A percentile compares a stretch with the other conserved stretches of the same genome.
phyloP scores from a whole-genome alignment of 2,797 vertebrate species.

The Macropodus opercularis region DNA sequence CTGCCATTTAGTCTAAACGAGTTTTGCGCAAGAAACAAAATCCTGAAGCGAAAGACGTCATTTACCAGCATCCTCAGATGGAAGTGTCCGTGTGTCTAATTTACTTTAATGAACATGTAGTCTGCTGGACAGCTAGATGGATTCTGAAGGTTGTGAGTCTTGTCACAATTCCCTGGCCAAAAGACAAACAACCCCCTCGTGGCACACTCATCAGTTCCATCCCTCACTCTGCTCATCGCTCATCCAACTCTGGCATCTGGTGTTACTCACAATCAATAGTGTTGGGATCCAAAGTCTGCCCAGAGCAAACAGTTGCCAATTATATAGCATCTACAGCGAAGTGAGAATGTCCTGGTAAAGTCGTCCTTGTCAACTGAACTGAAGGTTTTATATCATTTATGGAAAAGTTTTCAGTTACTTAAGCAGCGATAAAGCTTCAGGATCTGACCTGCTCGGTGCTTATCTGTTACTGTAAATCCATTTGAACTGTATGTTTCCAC shows the following conservation, averaged over 20 bases:
- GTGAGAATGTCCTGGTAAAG: slow-evolving; percentile 20
- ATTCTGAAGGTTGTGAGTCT: slow-evolving; percentile 64
- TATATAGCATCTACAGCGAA: slow-evolving; percentile 47
- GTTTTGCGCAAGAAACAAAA: slow-evolving; percentile 9
- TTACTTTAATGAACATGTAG: slow-evolving; percentile 62
- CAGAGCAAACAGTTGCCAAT: slow-evolving; percentile 59
- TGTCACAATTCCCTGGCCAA: slow-evolving; percentile 69
- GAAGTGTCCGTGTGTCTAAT: slow-evolving; percentile 18
- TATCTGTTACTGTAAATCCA: slow-evolving; percentile 9
- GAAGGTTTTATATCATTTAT: slow-evolving; percentile 18
- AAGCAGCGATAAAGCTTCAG: neutral
- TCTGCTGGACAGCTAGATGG: slow-evolving; percentile 52
- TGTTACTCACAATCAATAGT: slow-evolving; percentile 76
- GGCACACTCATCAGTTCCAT: slow-evolving; percentile 75
- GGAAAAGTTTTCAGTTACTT: neutral
- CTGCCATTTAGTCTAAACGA: slow-evolving; percentile 1
- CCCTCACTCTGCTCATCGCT: slow-evolving; percentile 70
- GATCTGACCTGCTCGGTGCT: slow-evolving; percentile 17
- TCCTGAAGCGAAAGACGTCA: neutral
- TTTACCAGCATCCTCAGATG: slow-evolving; percentile 2
- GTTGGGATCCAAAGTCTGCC: slow-evolving; percentile 62
- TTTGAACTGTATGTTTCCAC: neutral
- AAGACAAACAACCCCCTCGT: slow-evolving; percentile 75
- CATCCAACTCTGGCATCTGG: slow-evolving; percentile 72
- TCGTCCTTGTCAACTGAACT: slow-evolving; percentile 1